These are phyloP conservation scores for Botrylloides violaceus DNA, from an alignment of 23 tunicate species.

Conservation along the genomic window DNA sequence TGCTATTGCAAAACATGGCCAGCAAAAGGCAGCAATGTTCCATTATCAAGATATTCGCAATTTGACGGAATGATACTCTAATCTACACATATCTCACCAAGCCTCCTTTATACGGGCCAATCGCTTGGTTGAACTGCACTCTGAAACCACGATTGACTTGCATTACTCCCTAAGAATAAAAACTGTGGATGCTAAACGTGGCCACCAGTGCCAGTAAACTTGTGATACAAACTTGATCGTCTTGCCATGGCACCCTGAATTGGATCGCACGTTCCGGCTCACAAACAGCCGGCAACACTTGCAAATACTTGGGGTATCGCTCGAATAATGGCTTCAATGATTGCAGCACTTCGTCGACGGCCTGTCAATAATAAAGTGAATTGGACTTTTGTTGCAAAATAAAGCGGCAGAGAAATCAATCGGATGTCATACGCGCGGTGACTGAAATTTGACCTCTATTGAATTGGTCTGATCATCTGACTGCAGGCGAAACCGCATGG, in stretches of 20 bases:
- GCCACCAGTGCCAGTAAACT: neutral
- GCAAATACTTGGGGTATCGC: constrained; percentile 79
- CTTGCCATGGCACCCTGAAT: constrained; percentile 98
- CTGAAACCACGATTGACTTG: constrained; percentile 97
- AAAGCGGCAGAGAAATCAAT: no score
- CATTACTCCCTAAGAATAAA: constrained; percentile 69
- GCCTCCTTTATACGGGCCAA: constrained; percentile 99
- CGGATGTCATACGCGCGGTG: no score
- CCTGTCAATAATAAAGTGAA: constrained; percentile 33
- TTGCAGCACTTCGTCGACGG: constrained; percentile 91
- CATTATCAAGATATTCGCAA: no score
- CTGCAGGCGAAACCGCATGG: no score
- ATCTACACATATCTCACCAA: no score
- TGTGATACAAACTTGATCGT: constrained; percentile 60
- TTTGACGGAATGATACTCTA: no score
- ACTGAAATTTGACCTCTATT: no score
- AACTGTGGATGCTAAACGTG: neutral
- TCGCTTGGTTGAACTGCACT: constrained; percentile 98
- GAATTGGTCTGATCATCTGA: neutral
- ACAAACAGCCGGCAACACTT: constrained; percentile 63
- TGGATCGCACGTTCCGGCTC: constrained; percentile 97
- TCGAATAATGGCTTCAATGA: constrained; percentile 92
- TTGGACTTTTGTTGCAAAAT: no score
- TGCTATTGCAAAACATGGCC: no score
- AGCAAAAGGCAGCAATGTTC: no score